A percentile compares a stretch with the other conserved stretches of the same genome.
These are phyloP conservation scores for Calosoma granatense DNA, from an alignment of 1,140 invertebrate species.

Conservation along the genomic window DNA sequence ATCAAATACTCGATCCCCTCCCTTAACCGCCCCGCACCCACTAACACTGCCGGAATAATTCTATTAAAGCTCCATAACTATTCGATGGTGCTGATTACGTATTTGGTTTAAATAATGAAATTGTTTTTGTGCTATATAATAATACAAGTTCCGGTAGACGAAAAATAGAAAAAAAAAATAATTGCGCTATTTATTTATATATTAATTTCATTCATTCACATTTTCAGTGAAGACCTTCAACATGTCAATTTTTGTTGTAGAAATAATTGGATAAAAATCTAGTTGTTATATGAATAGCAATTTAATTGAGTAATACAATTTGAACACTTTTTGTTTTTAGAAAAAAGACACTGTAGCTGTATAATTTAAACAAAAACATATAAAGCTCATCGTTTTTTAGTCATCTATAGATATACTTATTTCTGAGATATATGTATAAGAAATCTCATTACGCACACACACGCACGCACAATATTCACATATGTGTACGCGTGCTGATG, in stretches of 20 bases:
- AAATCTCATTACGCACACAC: background rate
- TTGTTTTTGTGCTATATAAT: background rate
- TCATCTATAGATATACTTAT: too few species aligned
- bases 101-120: background rate
- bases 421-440: too few species aligned
- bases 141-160: background rate
- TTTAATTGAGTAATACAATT: too few species aligned
- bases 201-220: background rate
- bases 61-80: constrained; percentile 4
- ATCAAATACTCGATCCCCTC: background rate
- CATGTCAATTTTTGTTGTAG: too few species aligned
- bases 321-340: too few species aligned
- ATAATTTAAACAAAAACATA: too few species aligned
- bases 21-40: background rate
- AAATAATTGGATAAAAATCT: too few species aligned
- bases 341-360: too few species aligned
- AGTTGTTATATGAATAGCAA: too few species aligned
- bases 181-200: background rate
- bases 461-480: background rate
- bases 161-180: background rate
- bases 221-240: background rate
- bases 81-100: background rate
- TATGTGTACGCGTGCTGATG: background rate
- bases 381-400: too few species aligned
- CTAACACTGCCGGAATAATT: background rate